These are phyloP conservation scores for Leptinotarsa haldemani DNA, from an alignment of 2,888 invertebrate genomes.

Conservation along the genomic window DNA sequence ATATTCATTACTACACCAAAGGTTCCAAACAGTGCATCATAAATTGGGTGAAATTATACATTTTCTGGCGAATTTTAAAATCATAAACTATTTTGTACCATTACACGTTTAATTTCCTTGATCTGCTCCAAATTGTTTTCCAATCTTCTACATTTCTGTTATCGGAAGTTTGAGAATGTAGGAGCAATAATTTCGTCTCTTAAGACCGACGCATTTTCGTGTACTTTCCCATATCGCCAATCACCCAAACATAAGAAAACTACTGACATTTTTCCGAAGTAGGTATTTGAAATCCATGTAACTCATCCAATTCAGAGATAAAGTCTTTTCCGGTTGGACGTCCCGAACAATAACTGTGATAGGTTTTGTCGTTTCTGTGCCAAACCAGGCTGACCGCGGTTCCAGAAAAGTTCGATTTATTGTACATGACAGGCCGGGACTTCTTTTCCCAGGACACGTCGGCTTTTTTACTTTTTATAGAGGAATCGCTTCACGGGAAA, in stretches of 20 bases:
- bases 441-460: slow-evolving; percentile 25
- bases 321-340: slow-evolving; percentile 25
- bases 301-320: slow-evolving; percentile 16
- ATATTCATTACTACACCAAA: too few species aligned
- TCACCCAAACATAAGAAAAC: neutral
- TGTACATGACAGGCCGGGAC: slow-evolving; percentile 31
- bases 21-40: too few species aligned
- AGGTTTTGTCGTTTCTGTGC: slow-evolving; percentile 26
- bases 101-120: too few species aligned
- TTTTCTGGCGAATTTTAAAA: too few species aligned
- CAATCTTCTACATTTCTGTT: neutral
- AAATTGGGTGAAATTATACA: too few species aligned
- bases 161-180: neutral
- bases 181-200: too few species aligned
- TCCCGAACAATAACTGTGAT: slow-evolving; percentile 27
- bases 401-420: slow-evolving; percentile 35
- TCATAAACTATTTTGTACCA: too few species aligned
- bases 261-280: slow-evolving; percentile 8
- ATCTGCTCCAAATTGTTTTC: too few species aligned
- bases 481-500: slow-evolving; percentile 3
- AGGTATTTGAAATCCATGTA: slow-evolving; percentile 12
- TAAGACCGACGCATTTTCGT: too few species aligned
- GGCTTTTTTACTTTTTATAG: slow-evolving; percentile 22
- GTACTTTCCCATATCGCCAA: neutral
- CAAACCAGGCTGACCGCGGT: slow-evolving; percentile 19